phyloP scores from a whole-genome alignment of 2,888 invertebrate genomes.

The Clanis bilineata region DNA sequence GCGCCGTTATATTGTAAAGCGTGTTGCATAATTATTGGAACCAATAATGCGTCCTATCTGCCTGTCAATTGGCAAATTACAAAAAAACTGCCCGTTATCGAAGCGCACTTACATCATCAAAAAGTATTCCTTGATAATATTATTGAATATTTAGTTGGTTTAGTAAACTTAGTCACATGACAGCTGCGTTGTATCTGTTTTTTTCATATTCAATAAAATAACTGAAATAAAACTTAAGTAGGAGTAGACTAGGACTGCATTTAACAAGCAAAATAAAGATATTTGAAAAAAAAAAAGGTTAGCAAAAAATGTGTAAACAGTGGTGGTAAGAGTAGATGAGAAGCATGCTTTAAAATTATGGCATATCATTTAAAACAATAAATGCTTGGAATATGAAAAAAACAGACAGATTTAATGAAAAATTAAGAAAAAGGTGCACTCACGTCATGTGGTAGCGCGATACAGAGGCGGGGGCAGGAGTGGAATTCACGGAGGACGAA shows the following conservation, averaged over 20 bases:
- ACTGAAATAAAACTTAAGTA: background rate
- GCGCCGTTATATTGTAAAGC: constrained; percentile 13
- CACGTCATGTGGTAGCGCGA: constrained; percentile 76
- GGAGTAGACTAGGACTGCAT: background rate
- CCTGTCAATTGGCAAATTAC: constrained; percentile 4
- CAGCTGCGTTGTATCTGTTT: constrained; percentile 9
- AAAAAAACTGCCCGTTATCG: background rate
- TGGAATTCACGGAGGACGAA: constrained; percentile 82
- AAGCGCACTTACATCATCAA: background rate
- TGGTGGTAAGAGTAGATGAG: constrained; percentile 4
- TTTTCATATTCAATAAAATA: constrained; percentile 5
- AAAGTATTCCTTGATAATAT: background rate
- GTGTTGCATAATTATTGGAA: background rate
- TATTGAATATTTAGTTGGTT: background rate
- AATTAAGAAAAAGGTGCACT: constrained; percentile 43
- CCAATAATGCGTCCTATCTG: background rate
- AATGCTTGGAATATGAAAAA: constrained; percentile 17
- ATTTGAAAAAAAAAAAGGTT: background rate
- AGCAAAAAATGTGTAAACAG: background rate
- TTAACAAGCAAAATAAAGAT: background rate
- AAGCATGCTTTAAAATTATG: constrained; percentile 5
- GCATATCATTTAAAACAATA: constrained; percentile 1
- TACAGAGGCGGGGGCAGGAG: constrained; percentile 65
- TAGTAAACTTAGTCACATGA: constrained; percentile 13
- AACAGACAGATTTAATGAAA: background rate